Base-by-base conservation (phyloP, 2,113 vertebrate species). In the Argyrosomus japonicus region DNA sequence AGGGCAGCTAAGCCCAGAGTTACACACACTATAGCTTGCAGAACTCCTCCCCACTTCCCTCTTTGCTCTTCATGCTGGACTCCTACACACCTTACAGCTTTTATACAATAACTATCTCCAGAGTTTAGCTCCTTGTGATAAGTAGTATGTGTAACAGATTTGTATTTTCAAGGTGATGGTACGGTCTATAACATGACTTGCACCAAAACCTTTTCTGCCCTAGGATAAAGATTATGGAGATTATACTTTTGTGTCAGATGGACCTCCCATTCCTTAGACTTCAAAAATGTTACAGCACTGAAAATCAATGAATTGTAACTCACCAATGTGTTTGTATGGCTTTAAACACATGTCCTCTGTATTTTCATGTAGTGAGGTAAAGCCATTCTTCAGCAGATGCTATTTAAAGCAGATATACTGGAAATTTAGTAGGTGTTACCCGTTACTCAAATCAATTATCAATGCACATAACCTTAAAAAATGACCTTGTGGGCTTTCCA, bases 1-100 rank as follows among this genome's bases (percentile, higher is more conserved):
- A 96, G 6, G 96, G 95, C 94, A 97, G 95, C 95, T 99, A 92
- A 96, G 72, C 79, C 86, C 79, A 70, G 67, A 84, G 79, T 67
- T 64, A 45, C 81, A 57, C 89, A 77, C 89, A 65, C 79, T n/a
- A 63, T 27, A 45, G 79, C 85, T 86, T 17, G 77, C 79, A 76
- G 74, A 87, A 64, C 64, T 79, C 81, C 73, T 79, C 68, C 62
- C 64, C 17, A 74, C 76, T 3, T 54, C 60, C 47, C 77, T 47
- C 25, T 48, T 70, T 23, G 74, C 89, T 92, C 85, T 76, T 68
- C 67, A 84, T 81, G 83, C 82, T 89, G 87, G 92, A 92, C 88
- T 88, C 61, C 23, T 78, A 84, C 58, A 90, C 77, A 74, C 79
- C 75, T 83, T 50, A 80, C 75, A 56, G 86, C 87, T 83, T 88